These are phyloP conservation scores for Guaruba guarouba DNA, from an alignment of 2,113 vertebrate genomes.

Conservation along the genomic window DNA sequence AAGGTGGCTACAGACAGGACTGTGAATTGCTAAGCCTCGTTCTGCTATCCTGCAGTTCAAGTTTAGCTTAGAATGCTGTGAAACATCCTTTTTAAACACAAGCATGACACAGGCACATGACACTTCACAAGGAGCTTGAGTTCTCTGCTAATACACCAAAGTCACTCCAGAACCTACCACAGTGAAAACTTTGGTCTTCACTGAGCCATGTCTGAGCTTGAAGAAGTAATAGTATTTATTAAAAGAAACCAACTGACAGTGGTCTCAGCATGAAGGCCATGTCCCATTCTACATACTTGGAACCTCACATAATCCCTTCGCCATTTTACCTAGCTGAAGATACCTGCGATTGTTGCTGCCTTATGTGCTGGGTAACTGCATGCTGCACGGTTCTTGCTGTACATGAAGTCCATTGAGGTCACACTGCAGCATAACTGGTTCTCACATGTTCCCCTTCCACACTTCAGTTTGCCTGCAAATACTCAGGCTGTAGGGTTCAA, in stretches of 20 bases:
- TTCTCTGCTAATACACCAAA: not conserved
- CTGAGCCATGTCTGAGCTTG: not conserved
- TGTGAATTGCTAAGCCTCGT: not conserved
- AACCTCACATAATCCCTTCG: not conserved
- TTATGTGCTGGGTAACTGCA: not conserved
- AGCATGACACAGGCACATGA: not conserved
- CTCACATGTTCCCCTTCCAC: not conserved
- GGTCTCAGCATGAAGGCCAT: not conserved
- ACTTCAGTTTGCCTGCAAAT: not conserved
- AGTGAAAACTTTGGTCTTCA: not conserved
- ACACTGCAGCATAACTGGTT: not conserved
- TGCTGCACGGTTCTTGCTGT: not conserved
- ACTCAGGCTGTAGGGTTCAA: not conserved
- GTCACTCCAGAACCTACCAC: not conserved
- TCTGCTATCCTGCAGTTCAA: not conserved
- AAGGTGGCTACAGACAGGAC: not conserved
- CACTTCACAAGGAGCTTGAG: not conserved
- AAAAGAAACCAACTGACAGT: not conserved
- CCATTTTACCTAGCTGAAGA: not conserved
- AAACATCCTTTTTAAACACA: not conserved
- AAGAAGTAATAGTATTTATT: not conserved
- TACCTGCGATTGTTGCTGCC: not conserved
- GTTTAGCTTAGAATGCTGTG: not conserved
- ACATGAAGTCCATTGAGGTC: not conserved
- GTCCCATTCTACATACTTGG: not conserved